Percentiles rank a stretch among this genome's conserved stretches.
phyloP scores from a whole-genome alignment of 2,797 vertebrate genomes.

The Coreius guichenoti region DNA sequence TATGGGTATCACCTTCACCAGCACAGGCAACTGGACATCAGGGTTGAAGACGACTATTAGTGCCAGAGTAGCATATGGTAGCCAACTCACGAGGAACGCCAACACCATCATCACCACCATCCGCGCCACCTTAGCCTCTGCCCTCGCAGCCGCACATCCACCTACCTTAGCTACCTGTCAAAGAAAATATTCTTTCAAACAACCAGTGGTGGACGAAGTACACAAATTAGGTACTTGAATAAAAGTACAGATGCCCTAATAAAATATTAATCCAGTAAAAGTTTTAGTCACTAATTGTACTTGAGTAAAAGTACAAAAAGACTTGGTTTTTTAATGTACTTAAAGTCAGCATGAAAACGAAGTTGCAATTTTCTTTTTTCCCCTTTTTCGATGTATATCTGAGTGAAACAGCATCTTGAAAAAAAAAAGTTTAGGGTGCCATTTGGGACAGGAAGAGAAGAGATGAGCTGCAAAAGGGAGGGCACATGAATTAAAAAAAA shows the following conservation, averaged over 20 bases:
- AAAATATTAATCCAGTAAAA: neutral
- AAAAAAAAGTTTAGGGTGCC: neutral
- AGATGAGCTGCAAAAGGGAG: too few relatives aligned
- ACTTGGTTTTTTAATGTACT: neutral
- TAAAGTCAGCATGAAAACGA: neutral
- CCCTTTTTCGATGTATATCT: neutral
- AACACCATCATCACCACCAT: constrained; percentile 76
- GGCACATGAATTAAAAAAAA: too few relatives aligned
- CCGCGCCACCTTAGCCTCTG: constrained; percentile 66
- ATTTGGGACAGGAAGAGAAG: too few relatives aligned
- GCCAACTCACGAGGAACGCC: constrained; percentile 75
- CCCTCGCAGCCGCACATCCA: constrained; percentile 72
- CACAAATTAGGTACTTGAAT: neutral
- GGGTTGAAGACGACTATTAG: constrained; percentile 69
- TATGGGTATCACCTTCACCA: constrained; percentile 73
- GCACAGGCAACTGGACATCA: constrained; percentile 67
- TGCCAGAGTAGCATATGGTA: constrained; percentile 74
- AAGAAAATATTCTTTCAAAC: neutral
- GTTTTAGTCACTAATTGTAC: neutral
- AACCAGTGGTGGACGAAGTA: neutral
- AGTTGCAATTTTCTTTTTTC: too few relatives aligned
- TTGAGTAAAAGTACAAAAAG: neutral
- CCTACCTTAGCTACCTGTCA: constrained; percentile 71
- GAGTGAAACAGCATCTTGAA: neutral
- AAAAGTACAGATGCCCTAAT: neutral